Conservation (phyloP, 2,113 vertebrate species). For the Chrysochloris asiatica region DNA sequence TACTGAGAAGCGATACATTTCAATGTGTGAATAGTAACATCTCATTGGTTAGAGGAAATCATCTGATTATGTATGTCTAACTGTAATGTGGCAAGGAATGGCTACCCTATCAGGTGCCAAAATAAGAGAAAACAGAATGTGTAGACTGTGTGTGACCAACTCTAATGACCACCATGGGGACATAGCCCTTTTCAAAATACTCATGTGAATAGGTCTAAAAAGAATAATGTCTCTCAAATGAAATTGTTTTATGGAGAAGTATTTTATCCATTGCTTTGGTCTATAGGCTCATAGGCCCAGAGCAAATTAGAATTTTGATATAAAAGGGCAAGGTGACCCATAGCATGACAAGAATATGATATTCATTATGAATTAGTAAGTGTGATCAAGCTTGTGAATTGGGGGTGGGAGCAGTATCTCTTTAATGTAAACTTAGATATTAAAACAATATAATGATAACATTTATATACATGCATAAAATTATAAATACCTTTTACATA, state of each 20-base stretch:
- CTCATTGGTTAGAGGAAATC: not conserved
- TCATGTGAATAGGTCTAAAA: conserved; percentile 13
- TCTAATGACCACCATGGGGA: conserved; percentile 34
- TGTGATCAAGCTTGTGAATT: conserved; percentile 45
- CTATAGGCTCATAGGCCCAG: conserved; percentile 50
- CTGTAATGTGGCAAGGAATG: conserved; percentile 1
- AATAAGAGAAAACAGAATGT: not conserved
- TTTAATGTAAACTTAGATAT: conserved; percentile 33
- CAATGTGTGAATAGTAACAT: conserved; percentile 25
- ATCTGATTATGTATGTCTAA: not conserved
- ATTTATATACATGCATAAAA: not conserved
- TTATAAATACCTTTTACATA: not conserved
- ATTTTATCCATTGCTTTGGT: conserved; percentile 53
- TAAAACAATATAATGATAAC: not conserved
- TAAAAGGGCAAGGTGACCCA: conserved; percentile 61
- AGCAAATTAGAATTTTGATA: conserved; percentile 73
- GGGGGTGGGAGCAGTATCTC: not conserved
- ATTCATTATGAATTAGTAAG: conserved; percentile 41
- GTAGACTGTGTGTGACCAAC: not conserved
- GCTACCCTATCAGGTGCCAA: not conserved
- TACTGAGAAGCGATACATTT: not conserved
- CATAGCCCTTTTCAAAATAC: not conserved
- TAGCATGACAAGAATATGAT: conserved; percentile 59
- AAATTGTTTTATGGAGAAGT: conserved; percentile 54
- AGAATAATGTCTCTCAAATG: conserved; percentile 64